Conservation (phyloP, 1,140 invertebrate species). For the Drosophila erecta region DNA sequence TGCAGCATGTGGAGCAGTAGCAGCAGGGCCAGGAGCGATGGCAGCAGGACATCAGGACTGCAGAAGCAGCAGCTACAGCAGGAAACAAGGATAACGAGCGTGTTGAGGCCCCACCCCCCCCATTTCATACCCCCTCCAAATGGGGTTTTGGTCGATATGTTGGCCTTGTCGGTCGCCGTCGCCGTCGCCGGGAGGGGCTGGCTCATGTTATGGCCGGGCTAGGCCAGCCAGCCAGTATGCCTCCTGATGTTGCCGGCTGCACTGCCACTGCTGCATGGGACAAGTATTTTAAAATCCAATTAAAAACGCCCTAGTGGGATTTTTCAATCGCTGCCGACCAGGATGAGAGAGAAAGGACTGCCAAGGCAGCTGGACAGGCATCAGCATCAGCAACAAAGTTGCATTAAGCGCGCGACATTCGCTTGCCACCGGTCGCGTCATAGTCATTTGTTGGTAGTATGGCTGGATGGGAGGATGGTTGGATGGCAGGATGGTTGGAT, state of each 20-base stretch:
- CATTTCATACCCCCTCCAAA: slow-evolving; percentile 19
- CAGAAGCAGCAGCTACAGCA: slow-evolving; percentile 56
- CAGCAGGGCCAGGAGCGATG: slow-evolving; percentile 23
- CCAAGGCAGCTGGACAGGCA: slow-evolving; percentile 30
- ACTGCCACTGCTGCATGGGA: slow-evolving; percentile 57
- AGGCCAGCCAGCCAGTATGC: slow-evolving; percentile 45
- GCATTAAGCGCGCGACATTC: slow-evolving; percentile 77
- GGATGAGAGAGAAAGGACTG: background rate
- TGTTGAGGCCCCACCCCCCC: slow-evolving; percentile 63
- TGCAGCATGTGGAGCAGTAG: slow-evolving; percentile 11
- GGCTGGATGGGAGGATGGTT: background rate
- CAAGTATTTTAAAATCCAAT: slow-evolving; percentile 83
- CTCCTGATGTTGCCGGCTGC: slow-evolving; percentile 68
- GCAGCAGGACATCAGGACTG: slow-evolving; percentile 17
- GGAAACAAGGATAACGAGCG: slow-evolving; percentile 82
- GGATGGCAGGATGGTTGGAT: background rate
- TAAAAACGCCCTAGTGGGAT: slow-evolving; percentile 78
- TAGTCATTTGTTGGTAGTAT: slow-evolving; percentile 33
- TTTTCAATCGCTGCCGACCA: slow-evolving; percentile 74
- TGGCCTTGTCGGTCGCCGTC: slow-evolving; percentile 46
- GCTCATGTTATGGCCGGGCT: slow-evolving; percentile 41
- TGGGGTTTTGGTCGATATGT: slow-evolving; percentile 68
- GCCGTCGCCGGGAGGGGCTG: slow-evolving; percentile 31
- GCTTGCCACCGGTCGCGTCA: slow-evolving; percentile 63
- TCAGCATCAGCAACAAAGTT: slow-evolving; percentile 74